Conservation (phyloP, 2,888 invertebrate genomes). For the Drosophila phalerata region DNA sequence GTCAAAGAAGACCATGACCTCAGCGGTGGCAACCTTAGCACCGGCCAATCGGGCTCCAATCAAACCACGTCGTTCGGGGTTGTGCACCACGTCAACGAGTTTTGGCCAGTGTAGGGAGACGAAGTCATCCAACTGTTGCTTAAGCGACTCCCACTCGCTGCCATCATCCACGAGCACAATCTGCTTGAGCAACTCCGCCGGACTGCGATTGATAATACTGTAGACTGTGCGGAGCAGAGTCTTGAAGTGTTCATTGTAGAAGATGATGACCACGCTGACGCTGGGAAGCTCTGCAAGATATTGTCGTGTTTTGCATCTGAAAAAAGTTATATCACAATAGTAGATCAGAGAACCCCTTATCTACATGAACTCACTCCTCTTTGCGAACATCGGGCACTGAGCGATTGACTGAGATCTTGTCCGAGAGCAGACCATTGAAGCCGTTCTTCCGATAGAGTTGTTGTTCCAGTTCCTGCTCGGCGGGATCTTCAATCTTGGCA, state of each 20-base stretch:
- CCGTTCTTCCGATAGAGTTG: constrained; percentile 94
- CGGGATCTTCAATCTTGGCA: constrained; percentile 88
- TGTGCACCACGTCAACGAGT: constrained; percentile 90
- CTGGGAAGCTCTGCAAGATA: constrained; percentile 87
- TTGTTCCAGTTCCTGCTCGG: constrained; percentile 87
- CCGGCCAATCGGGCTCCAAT: constrained; percentile 95
- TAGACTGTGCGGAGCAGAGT: constrained; percentile 93
- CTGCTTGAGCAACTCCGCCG: constrained; percentile 91
- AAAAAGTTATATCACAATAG: neutral
- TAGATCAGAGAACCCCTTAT: neutral
- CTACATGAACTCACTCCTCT: constrained; percentile 84
- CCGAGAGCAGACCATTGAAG: constrained; percentile 96
- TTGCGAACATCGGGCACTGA: constrained; percentile 92
- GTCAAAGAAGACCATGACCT: constrained; percentile 95
- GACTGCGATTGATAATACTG: constrained; percentile 94
- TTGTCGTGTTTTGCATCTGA: constrained; percentile 76
- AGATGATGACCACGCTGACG: constrained; percentile 96
- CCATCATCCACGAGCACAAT: constrained; percentile 95
- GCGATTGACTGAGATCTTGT: constrained; percentile 94
- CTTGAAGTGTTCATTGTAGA: constrained; percentile 96
- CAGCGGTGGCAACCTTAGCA: constrained; percentile 90
- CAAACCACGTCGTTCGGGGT: constrained; percentile 91
- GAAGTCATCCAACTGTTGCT: constrained; percentile 91
- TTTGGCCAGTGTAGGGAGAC: constrained; percentile 89
- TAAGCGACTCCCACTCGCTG: constrained; percentile 91